A percentile compares a stretch with the other conserved stretches of the same genome.
Conservation (phyloP, 2,113 vertebrate species). For the Ciconia stormi region DNA sequence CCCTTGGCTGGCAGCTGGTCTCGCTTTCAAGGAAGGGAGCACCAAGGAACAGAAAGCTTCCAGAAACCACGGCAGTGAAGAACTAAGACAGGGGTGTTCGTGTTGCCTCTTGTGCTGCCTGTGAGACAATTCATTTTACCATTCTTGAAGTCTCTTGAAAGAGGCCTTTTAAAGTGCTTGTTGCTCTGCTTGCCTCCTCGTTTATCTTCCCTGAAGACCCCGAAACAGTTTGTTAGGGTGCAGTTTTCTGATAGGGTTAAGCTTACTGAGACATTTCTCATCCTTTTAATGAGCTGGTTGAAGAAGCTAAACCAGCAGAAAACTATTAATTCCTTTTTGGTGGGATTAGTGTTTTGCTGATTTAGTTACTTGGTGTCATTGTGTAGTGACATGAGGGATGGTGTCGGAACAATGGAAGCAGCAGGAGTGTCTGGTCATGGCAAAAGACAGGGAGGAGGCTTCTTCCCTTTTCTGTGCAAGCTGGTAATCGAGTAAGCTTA, state of each 20-base stretch:
- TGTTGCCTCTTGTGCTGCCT: not conserved
- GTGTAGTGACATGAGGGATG: not conserved
- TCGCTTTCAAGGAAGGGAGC: not conserved
- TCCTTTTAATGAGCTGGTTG: not conserved
- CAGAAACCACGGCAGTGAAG: not conserved
- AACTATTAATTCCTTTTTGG: not conserved
- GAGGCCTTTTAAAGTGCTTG: not conserved
- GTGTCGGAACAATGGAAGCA: not conserved
- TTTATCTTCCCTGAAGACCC: not conserved
- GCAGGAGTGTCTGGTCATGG: not conserved
- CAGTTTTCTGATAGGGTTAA: not conserved
- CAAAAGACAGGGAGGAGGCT: not conserved
- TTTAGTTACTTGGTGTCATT: not conserved
- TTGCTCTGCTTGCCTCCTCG: not conserved
- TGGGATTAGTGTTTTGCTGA: not conserved
- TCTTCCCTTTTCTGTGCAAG: not conserved
- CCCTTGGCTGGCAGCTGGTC: not conserved
- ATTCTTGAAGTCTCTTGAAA: accelerated
- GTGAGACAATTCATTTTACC: too few species aligned
- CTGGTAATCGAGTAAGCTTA: not conserved
- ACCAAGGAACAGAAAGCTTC: not conserved
- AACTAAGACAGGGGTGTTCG: not conserved
- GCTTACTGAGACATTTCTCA: not conserved
- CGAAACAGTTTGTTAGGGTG: not conserved
- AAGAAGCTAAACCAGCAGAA: not conserved